Evolutionary conservation across 2,888 invertebrate species (phyloP), one percentile per base, ranked within the genome.

Genomic region (Cataglyphis albicans): DNA sequence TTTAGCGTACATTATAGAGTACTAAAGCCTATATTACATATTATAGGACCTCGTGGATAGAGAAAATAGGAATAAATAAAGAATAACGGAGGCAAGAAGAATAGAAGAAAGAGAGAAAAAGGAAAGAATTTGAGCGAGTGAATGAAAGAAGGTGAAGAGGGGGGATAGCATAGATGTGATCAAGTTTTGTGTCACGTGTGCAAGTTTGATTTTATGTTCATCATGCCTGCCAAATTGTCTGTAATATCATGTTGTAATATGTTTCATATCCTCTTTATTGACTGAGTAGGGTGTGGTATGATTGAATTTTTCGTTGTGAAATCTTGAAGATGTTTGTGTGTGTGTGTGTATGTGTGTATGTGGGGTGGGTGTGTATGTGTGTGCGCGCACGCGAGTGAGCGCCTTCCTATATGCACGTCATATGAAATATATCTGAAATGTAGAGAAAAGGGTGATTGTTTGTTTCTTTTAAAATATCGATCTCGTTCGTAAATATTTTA

Each of bases 141-240:
- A 48, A 38, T 72, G n/a, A 84, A 75, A 29, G 76, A 64, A 67
- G 25, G 18, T 18, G 12, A n/a, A 18, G 25, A 67, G 32, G 74
- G 38, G 44, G 35, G 38, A 75, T 80, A 78, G 64, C 80, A 75
- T 72, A 82, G 70, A 83, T 89, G 88, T 90, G 87, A 85, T 89
- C 88, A 89, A 87, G 88, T 52, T 52, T 52, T 52, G n/a, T 89
- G 89, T 90, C 83, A 88, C 86, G 88, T 88, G 86, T 91, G 91
- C 74, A 86, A 90, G 90, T 91, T 85, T 88, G 91, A 88, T 88
- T 90, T 90, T 90, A 90, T 64, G 86, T 90, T 90, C 83, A 86
- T 90, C 86, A 93, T 93, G 92, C 92, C 93, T 94, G 93, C 93
- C 92, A 93, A 94, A 94, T 86, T 92, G 90, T 93, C 92, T 92